Percentiles rank a stretch among this genome's conserved stretches.
Evolutionary conservation across 2,797 vertebrate species (phyloP).

Genomic region (Triplophysa yarkandensis): DNA sequence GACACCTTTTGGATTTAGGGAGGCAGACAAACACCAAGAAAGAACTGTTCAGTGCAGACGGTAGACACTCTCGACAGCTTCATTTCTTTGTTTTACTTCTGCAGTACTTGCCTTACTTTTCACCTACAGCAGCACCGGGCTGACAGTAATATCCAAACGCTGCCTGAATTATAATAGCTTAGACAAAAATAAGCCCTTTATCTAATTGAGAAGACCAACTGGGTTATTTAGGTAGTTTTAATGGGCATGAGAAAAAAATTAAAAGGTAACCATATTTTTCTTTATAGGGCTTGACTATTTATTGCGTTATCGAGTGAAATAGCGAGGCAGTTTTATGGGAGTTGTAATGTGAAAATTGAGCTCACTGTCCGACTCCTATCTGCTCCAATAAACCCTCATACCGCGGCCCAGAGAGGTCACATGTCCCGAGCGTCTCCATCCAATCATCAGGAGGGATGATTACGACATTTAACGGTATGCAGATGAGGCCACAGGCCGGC

Average conservation of each 20-base stretch:
- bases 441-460: constrained; percentile 85
- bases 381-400: constrained; percentile 37
- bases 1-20: constrained; percentile 70
- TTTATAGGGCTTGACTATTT: constrained; percentile 28
- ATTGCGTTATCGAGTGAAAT: constrained; percentile 14
- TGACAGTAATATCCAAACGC: not conserved
- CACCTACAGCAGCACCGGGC: not conserved
- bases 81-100: constrained; percentile 76
- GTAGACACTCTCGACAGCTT: constrained; percentile 73
- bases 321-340: constrained; percentile 34
- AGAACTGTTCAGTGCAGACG: constrained; percentile 65
- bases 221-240: not conserved
- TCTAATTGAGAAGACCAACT: not conserved
- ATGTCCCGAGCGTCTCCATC: constrained; percentile 79
- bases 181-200: not conserved
- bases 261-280: constrained; percentile 9
- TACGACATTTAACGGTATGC: constrained; percentile 90
- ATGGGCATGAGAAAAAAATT: not conserved
- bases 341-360: constrained; percentile 45
- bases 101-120: not conserved
- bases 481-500: constrained; percentile 86
- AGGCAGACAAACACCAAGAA: constrained; percentile 76
- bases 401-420: constrained; percentile 70
- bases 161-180: not conserved
- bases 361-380: constrained; percentile 45